Conservation (phyloP, 2,888 invertebrate genomes). For the Ormyrus rosae region DNA sequence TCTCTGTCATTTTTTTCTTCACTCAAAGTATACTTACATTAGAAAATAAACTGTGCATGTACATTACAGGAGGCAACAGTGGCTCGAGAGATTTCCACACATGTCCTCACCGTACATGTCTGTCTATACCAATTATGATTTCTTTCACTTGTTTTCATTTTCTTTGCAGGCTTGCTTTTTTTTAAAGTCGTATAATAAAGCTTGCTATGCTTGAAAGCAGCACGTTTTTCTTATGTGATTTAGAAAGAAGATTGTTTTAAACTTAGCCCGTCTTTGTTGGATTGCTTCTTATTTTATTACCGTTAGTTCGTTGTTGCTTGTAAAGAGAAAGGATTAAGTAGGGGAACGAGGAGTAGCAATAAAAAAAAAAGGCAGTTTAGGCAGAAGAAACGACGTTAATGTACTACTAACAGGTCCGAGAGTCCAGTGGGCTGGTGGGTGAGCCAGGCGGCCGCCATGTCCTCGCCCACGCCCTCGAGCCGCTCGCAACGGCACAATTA, state of each 20-base stretch:
- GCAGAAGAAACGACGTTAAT: slow-evolving; percentile 23
- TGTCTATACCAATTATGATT: slow-evolving; percentile 68
- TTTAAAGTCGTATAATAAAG: too few relatives aligned
- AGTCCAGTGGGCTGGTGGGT: slow-evolving; percentile 74
- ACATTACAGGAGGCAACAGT: slow-evolving; percentile 71
- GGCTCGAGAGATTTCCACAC: slow-evolving; percentile 72
- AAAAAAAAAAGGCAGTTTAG: slow-evolving; percentile 12
- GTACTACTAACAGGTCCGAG: slow-evolving; percentile 72
- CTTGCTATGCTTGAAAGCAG: too few relatives aligned
- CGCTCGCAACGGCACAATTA: slow-evolving; percentile 66
- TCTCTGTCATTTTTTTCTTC: slow-evolving; percentile 14
- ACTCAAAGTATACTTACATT: background rate
- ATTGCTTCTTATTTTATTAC: too few relatives aligned
- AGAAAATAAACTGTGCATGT: slow-evolving; percentile 64
- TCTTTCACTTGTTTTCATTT: slow-evolving; percentile 54
- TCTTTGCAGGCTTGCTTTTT: background rate
- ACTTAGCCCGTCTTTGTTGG: too few relatives aligned
- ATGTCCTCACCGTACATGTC: slow-evolving; percentile 71
- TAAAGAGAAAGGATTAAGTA: too few relatives aligned
- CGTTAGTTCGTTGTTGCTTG: too few relatives aligned
- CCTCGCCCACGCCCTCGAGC: slow-evolving; percentile 74
- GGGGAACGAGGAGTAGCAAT: background rate
- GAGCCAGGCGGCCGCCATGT: slow-evolving; percentile 75
- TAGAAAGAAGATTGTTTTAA: too few relatives aligned
- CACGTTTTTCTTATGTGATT: too few relatives aligned